phyloP scores from a whole-genome alignment of 2,888 invertebrate species.

The Mechanitis mazaeus region DNA sequence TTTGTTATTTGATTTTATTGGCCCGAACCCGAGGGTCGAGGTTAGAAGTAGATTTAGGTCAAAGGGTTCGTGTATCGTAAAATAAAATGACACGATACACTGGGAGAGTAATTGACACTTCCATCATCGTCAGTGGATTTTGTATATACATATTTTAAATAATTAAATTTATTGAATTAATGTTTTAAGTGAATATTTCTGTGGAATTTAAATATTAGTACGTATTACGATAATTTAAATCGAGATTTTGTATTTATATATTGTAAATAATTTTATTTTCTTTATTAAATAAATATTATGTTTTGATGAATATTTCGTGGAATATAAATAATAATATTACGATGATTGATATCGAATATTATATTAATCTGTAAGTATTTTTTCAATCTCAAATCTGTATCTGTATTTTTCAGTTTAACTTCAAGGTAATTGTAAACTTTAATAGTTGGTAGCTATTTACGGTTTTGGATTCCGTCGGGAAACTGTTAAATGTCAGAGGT shows the following conservation, averaged over 20 bases:
- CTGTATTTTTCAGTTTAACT: not conserved
- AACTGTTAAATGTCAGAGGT: not conserved
- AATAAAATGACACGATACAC: constrained; percentile 29
- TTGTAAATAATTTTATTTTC: no score
- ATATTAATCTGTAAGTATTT: no score
- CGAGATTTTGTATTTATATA: no score
- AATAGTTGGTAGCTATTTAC: constrained; percentile 1
- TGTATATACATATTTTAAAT: not conserved
- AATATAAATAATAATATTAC: no score
- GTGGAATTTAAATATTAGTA: no score
- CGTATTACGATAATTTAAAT: not conserved
- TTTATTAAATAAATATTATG: no score
- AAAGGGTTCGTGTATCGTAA: constrained; percentile 36
- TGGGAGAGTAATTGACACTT: constrained; percentile 21
- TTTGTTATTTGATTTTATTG: constrained; percentile 51
- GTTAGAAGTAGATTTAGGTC: constrained; percentile 38
- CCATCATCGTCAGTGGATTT: constrained; percentile 14
- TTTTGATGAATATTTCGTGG: no score
- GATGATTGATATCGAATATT: no score
- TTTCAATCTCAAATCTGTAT: no score
- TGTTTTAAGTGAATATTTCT: no score
- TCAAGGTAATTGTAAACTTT: not conserved
- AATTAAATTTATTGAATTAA: not conserved
- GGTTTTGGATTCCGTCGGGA: not conserved
- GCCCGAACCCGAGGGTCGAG: constrained; percentile 36